Evolutionary conservation across 1,140 invertebrate genomes (phyloP), one percentile per base, ranked within the genome.

Genomic region (Nebria ingens): DNA sequence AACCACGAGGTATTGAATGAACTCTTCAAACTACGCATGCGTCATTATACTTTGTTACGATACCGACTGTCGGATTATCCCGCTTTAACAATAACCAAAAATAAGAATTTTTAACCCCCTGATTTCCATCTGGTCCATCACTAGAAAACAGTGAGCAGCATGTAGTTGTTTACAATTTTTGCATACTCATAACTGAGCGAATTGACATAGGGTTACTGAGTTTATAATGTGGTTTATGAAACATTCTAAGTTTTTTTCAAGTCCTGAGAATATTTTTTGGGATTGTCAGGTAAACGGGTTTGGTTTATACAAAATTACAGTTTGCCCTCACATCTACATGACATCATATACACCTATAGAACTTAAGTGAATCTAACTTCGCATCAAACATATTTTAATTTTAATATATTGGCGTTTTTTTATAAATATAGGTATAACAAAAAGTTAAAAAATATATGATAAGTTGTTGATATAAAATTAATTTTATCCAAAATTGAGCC

Each of bases 1-100:
- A 60, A 60, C 45, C 22, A 49, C 51, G 38, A 23, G n/a, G n/a
- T n/a, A n/a, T n/a, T n/a, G n/a, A n/a, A n/a, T n/a, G 15, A 21
- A 34, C n/a, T 15, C 19, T 53, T 21, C 23, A 51, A 17, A 29
- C 25, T n/a, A 29, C 13, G 13, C 25, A 29, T 29, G 13, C 25
- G 13, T 29, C 4, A 4, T 6, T 29, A 29, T 13, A 29, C 25
- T 29, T 29, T 29, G 25, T 29, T 4, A 13, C 25, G 13, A 29
- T 4, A 29, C 25, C 25, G 25, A 6, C 25, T 29, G 13, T 13
- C 4, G 25, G 25, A 29, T 29, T 29, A 29, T 6, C 25, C 25
- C 25, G 25, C n/a, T n/a, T n/a, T n/a, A 29, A 29, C 25, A 29
- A 29, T 29, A 13, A n/a, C n/a, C 25, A 29, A 4, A 29, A 6